phyloP scores from a whole-genome alignment of 2,797 vertebrate genomes.

The Rhodeus uyekii region DNA sequence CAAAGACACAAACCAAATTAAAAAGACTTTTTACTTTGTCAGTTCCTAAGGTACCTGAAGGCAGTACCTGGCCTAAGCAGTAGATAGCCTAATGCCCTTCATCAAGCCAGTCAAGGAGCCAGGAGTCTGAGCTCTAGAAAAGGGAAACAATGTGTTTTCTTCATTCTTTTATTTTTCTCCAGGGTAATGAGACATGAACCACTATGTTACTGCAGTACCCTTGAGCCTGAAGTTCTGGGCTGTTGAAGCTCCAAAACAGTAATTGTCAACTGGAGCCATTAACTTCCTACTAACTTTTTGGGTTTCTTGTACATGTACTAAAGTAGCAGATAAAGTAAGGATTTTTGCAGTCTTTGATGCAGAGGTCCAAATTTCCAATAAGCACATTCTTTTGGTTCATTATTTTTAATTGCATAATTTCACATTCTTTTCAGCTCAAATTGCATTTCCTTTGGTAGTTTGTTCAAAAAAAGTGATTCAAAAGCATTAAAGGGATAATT shows the following conservation, averaged over 20 bases:
- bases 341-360: background rate
- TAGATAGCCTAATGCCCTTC: conserved; percentile 55
- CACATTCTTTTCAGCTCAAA: background rate
- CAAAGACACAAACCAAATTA: conserved; percentile 71
- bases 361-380: background rate
- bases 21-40: conserved; percentile 63
- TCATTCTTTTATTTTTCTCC: conserved; percentile 43
- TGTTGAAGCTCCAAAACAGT: background rate
- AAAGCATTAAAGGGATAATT: background rate
- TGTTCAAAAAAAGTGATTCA: background rate
- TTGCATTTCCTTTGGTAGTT: background rate
- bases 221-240: conserved; percentile 16
- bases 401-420: conserved; percentile 25
- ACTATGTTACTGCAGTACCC: conserved; percentile 6
- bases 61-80: conserved; percentile 22
- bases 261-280: background rate
- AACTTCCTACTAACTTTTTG: background rate
- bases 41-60: conserved; percentile 14
- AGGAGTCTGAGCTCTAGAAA: conserved; percentile 4
- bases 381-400: conserved; percentile 12
- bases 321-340: background rate
- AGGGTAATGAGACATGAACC: conserved; percentile 37
- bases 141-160: conserved; percentile 45
- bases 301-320: conserved; percentile 4
- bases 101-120: conserved; percentile 46